Base-by-base conservation (phyloP, 2,888 invertebrate genomes). In the Hemicrepidius hirtus region DNA sequence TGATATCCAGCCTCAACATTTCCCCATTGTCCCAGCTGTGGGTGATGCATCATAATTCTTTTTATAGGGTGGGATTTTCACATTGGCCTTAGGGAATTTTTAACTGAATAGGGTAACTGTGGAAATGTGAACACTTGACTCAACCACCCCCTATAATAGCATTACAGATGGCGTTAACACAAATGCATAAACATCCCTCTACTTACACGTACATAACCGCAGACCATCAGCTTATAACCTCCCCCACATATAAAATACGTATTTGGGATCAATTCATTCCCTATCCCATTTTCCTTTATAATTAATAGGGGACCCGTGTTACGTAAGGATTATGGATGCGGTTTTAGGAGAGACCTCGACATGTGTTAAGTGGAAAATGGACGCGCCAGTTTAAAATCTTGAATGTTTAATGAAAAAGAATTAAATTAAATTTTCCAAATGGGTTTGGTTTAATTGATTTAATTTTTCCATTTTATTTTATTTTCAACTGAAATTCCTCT, bases 111-210 rank as follows among this genome's bases (percentile, higher is more conserved):
- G 67, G 46, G 49, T 50, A 62, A 44, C 69, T 59, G 66, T 73
- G 69, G 59, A 74, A 74, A 74, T 59, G 46, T 18, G 60, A 37
- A 68, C 74, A 74, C 74, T 74, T 68, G 74, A 71, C 74, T 50
- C 24, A 73, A 53, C 62, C 57, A 41, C 70, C 69, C 69, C 63
- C 49, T 57, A 64, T 70, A 70, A 70, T 73, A 64, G 49, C 59
- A 59, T 64, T 72, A 63, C 68, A 73, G 57, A 64, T 68, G 72
- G 64, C 72, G 64, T 68, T 49, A 73, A 71, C 71, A 20, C 35
- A 68, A 64, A 68, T 64, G 57, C 72, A 72, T 64, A 72, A 72
- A 53, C 66, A 46, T 60, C 73, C 68, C 73, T 37, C 16, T 16
- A 21, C 18, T 53, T 53, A 53, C 9, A 53, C 16, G 53, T n/a